These are phyloP conservation scores for Holothuria glaberrima DNA, from an alignment of 35 echinoderm and acorn worm genomes.

Conservation along the genomic window DNA sequence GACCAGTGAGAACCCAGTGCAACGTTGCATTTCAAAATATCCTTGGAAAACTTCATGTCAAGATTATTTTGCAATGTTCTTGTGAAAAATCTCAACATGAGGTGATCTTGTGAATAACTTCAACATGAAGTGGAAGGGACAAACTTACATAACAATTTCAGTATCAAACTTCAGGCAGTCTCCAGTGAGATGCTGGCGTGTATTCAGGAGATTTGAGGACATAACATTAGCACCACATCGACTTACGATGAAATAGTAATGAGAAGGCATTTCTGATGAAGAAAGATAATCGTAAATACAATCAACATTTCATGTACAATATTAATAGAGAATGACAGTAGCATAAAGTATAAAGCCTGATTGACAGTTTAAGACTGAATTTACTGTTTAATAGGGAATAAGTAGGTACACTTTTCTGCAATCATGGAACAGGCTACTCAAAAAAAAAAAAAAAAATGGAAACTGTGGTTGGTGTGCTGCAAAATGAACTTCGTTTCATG, in stretches of 20 bases:
- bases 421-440: no score
- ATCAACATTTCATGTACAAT: no score
- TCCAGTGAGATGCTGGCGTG: conserved; percentile 72
- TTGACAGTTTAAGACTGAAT: no score
- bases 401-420: no score
- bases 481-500: no score
- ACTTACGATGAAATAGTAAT: conserved; percentile 82
- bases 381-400: no score
- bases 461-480: no score
- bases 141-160: conserved; percentile 85
- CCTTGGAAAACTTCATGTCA: not conserved
- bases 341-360: no score
- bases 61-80: not conserved
- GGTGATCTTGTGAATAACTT: not conserved
- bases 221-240: conserved; percentile 78
- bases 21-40: not conserved
- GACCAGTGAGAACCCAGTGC: not conserved
- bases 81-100: not conserved
- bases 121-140: not conserved
- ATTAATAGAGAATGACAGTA: no score
- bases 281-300: no score
- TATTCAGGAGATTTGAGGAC: conserved; percentile 78
- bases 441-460: no score
- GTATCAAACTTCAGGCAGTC: conserved; percentile 91
- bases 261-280: conserved; percentile 71